Percentiles rank a stretch among this genome's conserved stretches.
phyloP scores from a whole-genome alignment of 2,113 vertebrate genomes.

The Acanthochromis polyacanthus region DNA sequence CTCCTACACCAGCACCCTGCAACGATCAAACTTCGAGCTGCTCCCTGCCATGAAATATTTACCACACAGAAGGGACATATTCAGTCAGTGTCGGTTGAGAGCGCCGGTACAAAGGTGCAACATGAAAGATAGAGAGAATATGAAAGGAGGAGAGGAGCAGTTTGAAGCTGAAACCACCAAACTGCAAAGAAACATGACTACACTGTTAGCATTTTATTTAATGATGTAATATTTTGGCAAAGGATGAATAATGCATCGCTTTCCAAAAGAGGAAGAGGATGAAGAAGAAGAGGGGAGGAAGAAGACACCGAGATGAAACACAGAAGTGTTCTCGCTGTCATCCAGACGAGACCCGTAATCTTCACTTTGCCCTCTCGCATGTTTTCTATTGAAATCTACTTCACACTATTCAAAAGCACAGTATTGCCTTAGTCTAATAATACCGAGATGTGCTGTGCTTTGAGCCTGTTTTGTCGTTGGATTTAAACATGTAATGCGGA shows the following conservation, averaged over 20 bases:
- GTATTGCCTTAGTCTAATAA: constrained; percentile 1
- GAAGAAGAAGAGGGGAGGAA: not conserved
- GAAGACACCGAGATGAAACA: constrained; percentile 36
- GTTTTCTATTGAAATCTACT: constrained; percentile 18
- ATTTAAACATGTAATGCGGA: constrained; percentile 6
- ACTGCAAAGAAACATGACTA: constrained; percentile 44
- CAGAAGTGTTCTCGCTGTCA: constrained; percentile 29
- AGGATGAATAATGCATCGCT: constrained; percentile 66
- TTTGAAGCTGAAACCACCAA: constrained; percentile 55
- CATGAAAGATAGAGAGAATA: constrained; percentile 75
- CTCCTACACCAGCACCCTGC: constrained; percentile 77
- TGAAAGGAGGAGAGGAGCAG: constrained; percentile 58
- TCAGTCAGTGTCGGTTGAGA: constrained; percentile 69
- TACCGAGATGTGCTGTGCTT: not conserved
- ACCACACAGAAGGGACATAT: constrained; percentile 76
- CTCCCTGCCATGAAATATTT: constrained; percentile 83
- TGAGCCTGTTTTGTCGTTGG: not conserved
- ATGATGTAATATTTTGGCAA: constrained; percentile 65
- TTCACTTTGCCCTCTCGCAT: constrained; percentile 10
- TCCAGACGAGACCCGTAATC: constrained; percentile 12
- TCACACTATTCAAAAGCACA: constrained; percentile 3
- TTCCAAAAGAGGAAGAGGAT: constrained; percentile 13
- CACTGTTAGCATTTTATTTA: constrained; percentile 55
- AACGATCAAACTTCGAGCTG: constrained; percentile 78
- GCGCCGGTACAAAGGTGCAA: constrained; percentile 70